A percentile compares a stretch with the other conserved stretches of the same genome.
These are phyloP conservation scores for Dolichallabes microphthalmus DNA, from an alignment of 2,113 vertebrate species.

Conservation along the genomic window DNA sequence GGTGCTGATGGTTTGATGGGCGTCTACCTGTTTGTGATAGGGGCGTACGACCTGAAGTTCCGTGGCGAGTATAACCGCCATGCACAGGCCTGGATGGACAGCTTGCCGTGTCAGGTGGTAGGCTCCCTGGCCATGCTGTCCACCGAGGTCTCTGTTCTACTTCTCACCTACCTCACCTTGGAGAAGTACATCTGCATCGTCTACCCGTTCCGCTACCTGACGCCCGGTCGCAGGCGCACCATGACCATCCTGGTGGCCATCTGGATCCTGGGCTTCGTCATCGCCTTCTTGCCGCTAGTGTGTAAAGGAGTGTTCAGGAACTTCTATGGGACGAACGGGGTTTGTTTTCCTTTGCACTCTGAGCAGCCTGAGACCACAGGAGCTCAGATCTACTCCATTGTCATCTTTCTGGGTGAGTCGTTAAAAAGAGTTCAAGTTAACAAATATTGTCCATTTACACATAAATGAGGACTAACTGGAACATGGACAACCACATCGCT, in stretches of 20 bases:
- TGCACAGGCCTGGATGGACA: slow-evolving; percentile 95
- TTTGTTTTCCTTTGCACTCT: slow-evolving; percentile 94
- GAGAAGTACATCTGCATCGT: slow-evolving; percentile 98
- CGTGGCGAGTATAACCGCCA: slow-evolving; percentile 94
- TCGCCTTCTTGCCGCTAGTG: slow-evolving; percentile 87
- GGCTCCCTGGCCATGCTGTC: slow-evolving; percentile 94
- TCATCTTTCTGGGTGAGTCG: slow-evolving; percentile 90
- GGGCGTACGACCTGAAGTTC: slow-evolving; percentile 91
- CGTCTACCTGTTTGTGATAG: slow-evolving; percentile 94
- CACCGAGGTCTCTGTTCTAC: slow-evolving; percentile 94
- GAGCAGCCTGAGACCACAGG: slow-evolving; percentile 86
- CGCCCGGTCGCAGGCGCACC: slow-evolving; percentile 84
- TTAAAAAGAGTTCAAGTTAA: not conserved
- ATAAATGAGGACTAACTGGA: too few species aligned
- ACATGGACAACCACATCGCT: too few species aligned
- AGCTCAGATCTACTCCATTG: slow-evolving; percentile 91
- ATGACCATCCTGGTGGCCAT: slow-evolving; percentile 84
- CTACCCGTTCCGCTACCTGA: slow-evolving; percentile 91
- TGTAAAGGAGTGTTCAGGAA: slow-evolving; percentile 88
- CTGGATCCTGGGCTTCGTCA: slow-evolving; percentile 86
- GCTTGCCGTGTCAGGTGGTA: slow-evolving; percentile 85
- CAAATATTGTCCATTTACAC: not conserved
- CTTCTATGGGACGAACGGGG: slow-evolving; percentile 94
- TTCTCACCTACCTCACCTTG: slow-evolving; percentile 92
- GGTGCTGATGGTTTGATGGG: slow-evolving; percentile 98